Percentiles rank a stretch among this genome's conserved stretches.
Conservation (phyloP, 1,140 invertebrate species). For the Anastatus disparis region DNA sequence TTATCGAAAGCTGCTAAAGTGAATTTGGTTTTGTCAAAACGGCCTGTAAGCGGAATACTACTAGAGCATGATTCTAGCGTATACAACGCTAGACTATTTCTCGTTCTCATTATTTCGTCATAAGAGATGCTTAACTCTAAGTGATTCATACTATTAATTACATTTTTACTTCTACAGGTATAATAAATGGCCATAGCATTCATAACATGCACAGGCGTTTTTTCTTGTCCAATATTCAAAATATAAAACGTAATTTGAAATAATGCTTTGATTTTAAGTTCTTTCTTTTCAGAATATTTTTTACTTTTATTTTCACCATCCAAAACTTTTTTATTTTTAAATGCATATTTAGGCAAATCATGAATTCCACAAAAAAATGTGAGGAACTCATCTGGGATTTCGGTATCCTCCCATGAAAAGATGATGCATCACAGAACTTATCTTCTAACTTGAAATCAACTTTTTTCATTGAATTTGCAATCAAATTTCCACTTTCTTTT, state of each 20-base stretch:
- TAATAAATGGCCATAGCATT: slow-evolving; percentile 15
- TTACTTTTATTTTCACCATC: background rate
- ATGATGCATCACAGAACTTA: background rate
- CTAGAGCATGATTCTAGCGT: background rate
- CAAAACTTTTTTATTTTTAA: background rate
- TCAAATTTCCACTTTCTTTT: background rate
- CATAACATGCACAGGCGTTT: slow-evolving; percentile 26
- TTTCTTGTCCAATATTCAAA: slow-evolving; percentile 2
- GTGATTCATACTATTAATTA: slow-evolving; percentile 27
- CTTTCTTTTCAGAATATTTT: background rate
- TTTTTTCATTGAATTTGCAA: background rate
- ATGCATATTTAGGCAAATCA: background rate
- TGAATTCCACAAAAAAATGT: background rate
- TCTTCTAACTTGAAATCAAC: background rate
- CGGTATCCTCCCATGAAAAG: background rate
- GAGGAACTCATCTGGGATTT: background rate
- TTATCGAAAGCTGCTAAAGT: slow-evolving; percentile 40
- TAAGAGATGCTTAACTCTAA: slow-evolving; percentile 30
- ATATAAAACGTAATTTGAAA: slow-evolving; percentile 25
- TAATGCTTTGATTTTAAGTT: slow-evolving; percentile 21
- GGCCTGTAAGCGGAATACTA: slow-evolving; percentile 29
- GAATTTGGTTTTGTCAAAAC: slow-evolving; percentile 33
- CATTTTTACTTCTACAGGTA: slow-evolving; percentile 12
- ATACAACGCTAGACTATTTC: slow-evolving; percentile 24
- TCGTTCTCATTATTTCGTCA: slow-evolving; percentile 26